Conservation (phyloP, 2,797 vertebrate species). For the Clarias laeviceps region DNA sequence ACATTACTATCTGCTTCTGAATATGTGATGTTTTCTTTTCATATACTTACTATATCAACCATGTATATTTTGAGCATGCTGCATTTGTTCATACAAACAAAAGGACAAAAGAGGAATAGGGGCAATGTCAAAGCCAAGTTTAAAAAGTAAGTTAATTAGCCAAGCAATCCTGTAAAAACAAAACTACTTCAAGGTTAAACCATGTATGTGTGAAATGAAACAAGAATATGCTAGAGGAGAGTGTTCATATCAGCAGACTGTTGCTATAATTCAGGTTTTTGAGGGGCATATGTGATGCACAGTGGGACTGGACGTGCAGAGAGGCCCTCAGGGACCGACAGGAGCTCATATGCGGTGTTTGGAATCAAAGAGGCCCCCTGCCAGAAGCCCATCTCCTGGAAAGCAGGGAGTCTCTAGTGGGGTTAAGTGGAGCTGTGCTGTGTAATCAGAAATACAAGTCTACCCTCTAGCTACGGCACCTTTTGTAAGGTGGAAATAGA, state of each 20-base stretch:
- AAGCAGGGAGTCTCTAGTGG: slow-evolving; percentile 76
- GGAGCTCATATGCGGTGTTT: slow-evolving; percentile 67
- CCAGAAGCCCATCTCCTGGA: slow-evolving; percentile 77
- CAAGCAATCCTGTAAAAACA: background rate
- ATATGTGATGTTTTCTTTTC: background rate
- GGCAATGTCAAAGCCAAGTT: slow-evolving; percentile 13
- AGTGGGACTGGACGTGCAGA: slow-evolving; percentile 75
- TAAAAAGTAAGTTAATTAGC: slow-evolving; percentile 19
- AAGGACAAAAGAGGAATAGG: background rate
- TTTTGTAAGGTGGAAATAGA: slow-evolving; percentile 74
- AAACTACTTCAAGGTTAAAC: slow-evolving; percentile 47
- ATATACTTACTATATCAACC: background rate
- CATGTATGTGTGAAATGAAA: slow-evolving; percentile 43
- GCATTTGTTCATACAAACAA: slow-evolving; percentile 1
- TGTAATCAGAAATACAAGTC: slow-evolving; percentile 63
- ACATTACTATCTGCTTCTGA: background rate
- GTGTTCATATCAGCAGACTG: slow-evolving; percentile 38
- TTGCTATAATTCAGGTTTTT: slow-evolving; percentile 54
- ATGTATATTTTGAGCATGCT: background rate
- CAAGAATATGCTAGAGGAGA: slow-evolving; percentile 13
- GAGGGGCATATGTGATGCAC: slow-evolving; percentile 71
- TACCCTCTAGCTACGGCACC: slow-evolving; percentile 75
- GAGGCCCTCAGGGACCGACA: slow-evolving; percentile 70
- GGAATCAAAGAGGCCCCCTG: slow-evolving; percentile 73
- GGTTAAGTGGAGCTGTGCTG: slow-evolving; percentile 78